Conservation (phyloP, 1,140 invertebrate genomes). For the Lepidotrigona ventralis region DNA sequence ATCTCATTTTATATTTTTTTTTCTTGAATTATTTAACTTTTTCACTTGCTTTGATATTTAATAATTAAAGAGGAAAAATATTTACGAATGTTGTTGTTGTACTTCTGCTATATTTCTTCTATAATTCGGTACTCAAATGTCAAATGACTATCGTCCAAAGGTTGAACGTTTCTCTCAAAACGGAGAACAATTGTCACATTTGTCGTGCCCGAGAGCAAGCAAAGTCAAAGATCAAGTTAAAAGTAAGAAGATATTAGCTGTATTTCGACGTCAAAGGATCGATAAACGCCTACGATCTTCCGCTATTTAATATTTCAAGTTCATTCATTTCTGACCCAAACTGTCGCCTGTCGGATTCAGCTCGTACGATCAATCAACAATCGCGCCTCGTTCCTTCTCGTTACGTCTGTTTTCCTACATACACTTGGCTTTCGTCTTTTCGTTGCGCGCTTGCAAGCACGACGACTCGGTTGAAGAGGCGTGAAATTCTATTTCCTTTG, state of each 20-base stretch:
- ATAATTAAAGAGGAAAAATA: no score
- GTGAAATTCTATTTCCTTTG: constrained; percentile 2
- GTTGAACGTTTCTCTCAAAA: not conserved
- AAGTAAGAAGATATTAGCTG: not conserved
- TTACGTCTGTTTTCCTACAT: not conserved
- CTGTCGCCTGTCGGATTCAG: not conserved
- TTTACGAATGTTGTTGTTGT: no score
- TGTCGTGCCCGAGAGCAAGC: no score
- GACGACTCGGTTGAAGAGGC: not conserved
- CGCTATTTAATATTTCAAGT: not conserved
- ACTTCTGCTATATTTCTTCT: no score
- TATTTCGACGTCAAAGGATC: not conserved
- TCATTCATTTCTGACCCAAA: not conserved
- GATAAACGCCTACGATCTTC: no score
- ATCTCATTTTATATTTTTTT: no score
- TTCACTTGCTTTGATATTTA: no score
- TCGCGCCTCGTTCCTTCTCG: not conserved
- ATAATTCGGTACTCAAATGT: no score
- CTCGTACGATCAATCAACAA: not conserved
- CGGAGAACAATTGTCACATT: not conserved
- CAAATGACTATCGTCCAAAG: no score
- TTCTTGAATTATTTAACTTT: no score
- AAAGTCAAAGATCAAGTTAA: no score
- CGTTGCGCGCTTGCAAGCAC: not conserved
- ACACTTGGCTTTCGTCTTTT: not conserved